phyloP scores from a whole-genome alignment of 2,797 vertebrate species.

The Echeneis naucrates region DNA sequence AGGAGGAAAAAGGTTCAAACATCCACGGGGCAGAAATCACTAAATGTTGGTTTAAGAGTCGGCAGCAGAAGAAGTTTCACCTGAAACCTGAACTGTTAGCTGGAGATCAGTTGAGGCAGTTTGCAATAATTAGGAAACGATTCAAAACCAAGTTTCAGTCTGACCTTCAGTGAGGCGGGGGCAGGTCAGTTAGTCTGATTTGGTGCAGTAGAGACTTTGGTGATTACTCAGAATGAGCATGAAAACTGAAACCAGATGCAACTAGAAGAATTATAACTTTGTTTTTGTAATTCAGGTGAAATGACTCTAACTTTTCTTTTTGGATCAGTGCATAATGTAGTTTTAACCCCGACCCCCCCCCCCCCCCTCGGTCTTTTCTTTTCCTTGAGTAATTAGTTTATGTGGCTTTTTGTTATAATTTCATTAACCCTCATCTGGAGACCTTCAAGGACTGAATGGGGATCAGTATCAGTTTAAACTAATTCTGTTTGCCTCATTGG shows the following conservation, averaged over 20 bases:
- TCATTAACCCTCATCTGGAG: conserved; percentile 15
- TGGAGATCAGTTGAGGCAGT: too few species aligned
- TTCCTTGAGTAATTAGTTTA: not conserved
- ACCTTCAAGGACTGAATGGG: conserved; percentile 5
- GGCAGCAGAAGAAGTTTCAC: too few species aligned
- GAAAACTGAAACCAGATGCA: too few species aligned
- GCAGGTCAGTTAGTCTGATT: too few species aligned
- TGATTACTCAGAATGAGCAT: not conserved
- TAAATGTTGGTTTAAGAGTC: too few species aligned
- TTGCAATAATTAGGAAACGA: too few species aligned
- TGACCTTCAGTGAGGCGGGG: too few species aligned
- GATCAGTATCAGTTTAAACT: conserved; percentile 23
- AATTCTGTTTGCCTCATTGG: conserved; percentile 26
- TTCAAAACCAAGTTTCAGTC: too few species aligned
- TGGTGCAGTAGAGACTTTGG: not conserved
- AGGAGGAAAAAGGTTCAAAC: not conserved
- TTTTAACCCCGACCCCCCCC: not conserved
- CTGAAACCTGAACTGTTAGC: too few species aligned
- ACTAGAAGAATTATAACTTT: not conserved
- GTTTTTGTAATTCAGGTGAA: not conserved
- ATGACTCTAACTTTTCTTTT: not conserved
- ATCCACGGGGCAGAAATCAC: too few species aligned
- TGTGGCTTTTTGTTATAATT: conserved; percentile 2
- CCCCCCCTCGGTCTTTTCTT: not conserved
- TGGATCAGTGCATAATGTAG: not conserved